These are phyloP conservation scores for Nothocercus julius DNA, from an alignment of 2,113 vertebrate genomes.

Conservation along the genomic window DNA sequence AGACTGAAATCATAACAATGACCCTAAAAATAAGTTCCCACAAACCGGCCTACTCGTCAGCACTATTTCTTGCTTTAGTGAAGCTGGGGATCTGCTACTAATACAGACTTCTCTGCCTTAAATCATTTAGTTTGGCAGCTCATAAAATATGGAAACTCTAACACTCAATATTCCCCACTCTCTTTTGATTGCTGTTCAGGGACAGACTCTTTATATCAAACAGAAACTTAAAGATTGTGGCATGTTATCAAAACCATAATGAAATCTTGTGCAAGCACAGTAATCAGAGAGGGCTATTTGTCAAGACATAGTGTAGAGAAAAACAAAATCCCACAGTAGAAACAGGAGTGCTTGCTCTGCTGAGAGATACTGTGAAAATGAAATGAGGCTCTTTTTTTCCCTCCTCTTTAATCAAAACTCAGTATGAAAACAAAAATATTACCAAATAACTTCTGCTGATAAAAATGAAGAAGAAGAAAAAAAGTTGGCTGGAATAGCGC, in stretches of 20 bases:
- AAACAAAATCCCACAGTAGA: conserved; percentile 73
- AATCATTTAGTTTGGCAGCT: conserved; percentile 74
- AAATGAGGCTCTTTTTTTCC: conserved; percentile 50
- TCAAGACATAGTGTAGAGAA: conserved; percentile 66
- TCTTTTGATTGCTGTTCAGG: conserved; percentile 62
- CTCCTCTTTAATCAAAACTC: conserved; percentile 66
- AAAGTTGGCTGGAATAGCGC: conserved; percentile 26
- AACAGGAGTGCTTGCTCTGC: conserved; percentile 57
- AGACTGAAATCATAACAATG: conserved; percentile 30
- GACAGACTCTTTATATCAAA: conserved; percentile 68
- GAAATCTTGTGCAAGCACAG: conserved; percentile 70
- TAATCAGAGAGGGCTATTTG: conserved; percentile 74
- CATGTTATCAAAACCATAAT: conserved; percentile 75
- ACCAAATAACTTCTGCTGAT: conserved; percentile 58
- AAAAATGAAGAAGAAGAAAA: not conserved
- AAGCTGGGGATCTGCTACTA: conserved; percentile 69
- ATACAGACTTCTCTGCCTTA: conserved; percentile 51
- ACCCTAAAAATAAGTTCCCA: conserved; percentile 58
- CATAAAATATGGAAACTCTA: conserved; percentile 72
- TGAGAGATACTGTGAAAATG: conserved; percentile 61
- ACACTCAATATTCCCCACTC: conserved; percentile 69
- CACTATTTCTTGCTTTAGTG: conserved; percentile 40
- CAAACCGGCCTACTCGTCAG: conserved; percentile 40
- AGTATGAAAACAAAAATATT: conserved; percentile 63
- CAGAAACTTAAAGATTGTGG: conserved; percentile 71